Conservation (phyloP, 2,888 invertebrate genomes). For the Oscheius sp. region DNA sequence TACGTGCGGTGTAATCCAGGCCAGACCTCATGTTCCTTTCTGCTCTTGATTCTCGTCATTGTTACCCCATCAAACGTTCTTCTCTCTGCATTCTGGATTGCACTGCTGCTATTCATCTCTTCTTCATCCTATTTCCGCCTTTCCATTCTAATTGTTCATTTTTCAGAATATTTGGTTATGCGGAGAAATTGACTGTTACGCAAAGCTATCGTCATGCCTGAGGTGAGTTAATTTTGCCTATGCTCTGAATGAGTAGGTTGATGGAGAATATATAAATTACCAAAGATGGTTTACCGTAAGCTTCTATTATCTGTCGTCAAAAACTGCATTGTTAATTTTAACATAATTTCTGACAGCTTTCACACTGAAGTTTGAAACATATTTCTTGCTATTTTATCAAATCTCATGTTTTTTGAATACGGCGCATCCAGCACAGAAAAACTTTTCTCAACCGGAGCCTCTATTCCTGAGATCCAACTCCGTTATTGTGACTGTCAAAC, state of each 20-base stretch:
- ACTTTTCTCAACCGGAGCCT: too few relatives aligned
- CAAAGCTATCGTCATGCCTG: conserved; percentile 25
- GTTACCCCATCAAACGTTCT: conserved; percentile 11
- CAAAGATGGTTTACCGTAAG: too few relatives aligned
- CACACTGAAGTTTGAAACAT: too few relatives aligned
- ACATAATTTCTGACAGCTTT: too few relatives aligned
- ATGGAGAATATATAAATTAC: too few relatives aligned
- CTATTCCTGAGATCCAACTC: too few relatives aligned
- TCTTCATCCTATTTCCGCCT: neutral
- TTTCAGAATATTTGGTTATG: conserved; percentile 15
- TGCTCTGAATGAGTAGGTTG: neutral
- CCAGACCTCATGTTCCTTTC: conserved; percentile 27
- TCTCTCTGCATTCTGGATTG: neutral
- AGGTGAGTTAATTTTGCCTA: conserved; percentile 19
- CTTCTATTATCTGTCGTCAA: too few relatives aligned
- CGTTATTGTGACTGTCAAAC: too few relatives aligned
- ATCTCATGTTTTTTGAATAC: too few relatives aligned
- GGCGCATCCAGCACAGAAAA: too few relatives aligned
- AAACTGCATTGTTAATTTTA: too few relatives aligned
- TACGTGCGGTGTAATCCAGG: conserved; percentile 20
- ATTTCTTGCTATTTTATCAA: too few relatives aligned
- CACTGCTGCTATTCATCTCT: neutral
- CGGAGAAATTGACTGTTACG: conserved; percentile 14
- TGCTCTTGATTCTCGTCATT: conserved; percentile 5
- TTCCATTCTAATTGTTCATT: neutral